Base-by-base conservation (phyloP, 2,888 invertebrate species). In the Tenthredo notha region DNA sequence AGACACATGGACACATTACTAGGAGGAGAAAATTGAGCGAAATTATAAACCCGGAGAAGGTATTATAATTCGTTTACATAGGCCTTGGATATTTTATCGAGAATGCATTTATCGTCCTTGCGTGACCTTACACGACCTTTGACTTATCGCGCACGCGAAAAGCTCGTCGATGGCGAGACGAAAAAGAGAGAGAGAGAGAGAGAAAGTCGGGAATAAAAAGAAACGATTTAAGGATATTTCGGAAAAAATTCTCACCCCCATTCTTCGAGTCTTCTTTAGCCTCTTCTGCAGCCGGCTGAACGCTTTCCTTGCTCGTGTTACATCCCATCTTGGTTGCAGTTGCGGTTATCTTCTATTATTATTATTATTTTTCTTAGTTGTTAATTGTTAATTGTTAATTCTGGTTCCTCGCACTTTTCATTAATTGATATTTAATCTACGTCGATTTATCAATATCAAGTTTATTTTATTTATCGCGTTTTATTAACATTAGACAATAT, bases 261-360 rank as follows among this genome's bases (percentile, higher is more conserved):
- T 92, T 92, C 89, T 92, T 92, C 85, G 87, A 90, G 86, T 90
- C 92, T 86, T 92, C 92, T 88, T 92, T 92, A 61, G 91, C 90
- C 85, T 92, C 92, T 86, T 93, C 92, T 47, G 90, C 92, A 18
- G 91, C 93, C 90, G 91, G 93, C 91, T 90, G 93, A 86, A 90
- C 92, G 90, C 90, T 93, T 89, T 95, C 95, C 92, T 95, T 95
- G 91, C 95, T 95, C 80, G 95, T 95, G 90, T 95, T 95, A 93
- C 95, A 95, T 91, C 95, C 93, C 95, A 95, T 94, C 88, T 91
- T 90, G 92, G 92, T 93, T 85, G 86, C 92, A n/a, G n/a, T 70
- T 70, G 33, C 67, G 70, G 37, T 70, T 72, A n/a, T 75, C 12
- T 43, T 74, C 77, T 77, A 25, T 47, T 1, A 15, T n/a, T 75